phyloP scores from a whole-genome alignment of 92 coral and sea anemone species.

The Porites lobata region DNA sequence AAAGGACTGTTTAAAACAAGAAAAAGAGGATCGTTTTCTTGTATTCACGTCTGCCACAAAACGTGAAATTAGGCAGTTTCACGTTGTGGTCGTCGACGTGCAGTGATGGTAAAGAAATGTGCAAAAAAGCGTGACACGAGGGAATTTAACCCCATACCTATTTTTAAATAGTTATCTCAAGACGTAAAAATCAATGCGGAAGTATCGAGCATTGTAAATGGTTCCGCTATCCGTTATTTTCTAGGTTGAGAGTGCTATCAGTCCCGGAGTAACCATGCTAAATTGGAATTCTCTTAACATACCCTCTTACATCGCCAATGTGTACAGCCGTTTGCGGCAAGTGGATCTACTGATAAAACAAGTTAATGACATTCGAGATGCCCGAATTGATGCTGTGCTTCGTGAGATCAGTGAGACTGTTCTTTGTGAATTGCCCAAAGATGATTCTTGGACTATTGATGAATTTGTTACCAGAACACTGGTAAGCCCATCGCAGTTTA shows the following conservation, averaged over 20 bases:
- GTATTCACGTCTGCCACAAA: too few relatives aligned
- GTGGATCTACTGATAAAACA: slow-evolving; percentile 86
- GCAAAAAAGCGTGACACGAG: too few relatives aligned
- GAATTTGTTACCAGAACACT: slow-evolving; percentile 73
- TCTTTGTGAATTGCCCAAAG: slow-evolving; percentile 81
- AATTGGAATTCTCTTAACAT: slow-evolving; percentile 93
- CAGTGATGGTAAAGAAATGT: too few relatives aligned
- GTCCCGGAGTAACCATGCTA: slow-evolving; percentile 88
- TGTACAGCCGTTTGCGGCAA: slow-evolving; percentile 80
- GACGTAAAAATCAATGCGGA: too few relatives aligned
- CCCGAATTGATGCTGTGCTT: slow-evolving; percentile 85
- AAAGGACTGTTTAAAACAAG: too few relatives aligned
- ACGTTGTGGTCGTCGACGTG: too few relatives aligned
- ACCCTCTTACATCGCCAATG: slow-evolving; percentile 75
- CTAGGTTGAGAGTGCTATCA: slow-evolving; percentile 87
- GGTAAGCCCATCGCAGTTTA: slow-evolving; percentile 31
- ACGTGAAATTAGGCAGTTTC: too few relatives aligned
- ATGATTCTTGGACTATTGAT: slow-evolving; percentile 91
- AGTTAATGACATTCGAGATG: slow-evolving; percentile 88
- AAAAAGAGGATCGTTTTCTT: too few relatives aligned
- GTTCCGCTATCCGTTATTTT: background rate
- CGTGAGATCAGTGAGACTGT: slow-evolving; percentile 83
- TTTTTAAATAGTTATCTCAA: too few relatives aligned
- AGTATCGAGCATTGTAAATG: too few relatives aligned
- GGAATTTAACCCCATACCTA: too few relatives aligned